Conservation (phyloP, 2,797 vertebrate genomes). For the Platyrinchus mystaceus region DNA sequence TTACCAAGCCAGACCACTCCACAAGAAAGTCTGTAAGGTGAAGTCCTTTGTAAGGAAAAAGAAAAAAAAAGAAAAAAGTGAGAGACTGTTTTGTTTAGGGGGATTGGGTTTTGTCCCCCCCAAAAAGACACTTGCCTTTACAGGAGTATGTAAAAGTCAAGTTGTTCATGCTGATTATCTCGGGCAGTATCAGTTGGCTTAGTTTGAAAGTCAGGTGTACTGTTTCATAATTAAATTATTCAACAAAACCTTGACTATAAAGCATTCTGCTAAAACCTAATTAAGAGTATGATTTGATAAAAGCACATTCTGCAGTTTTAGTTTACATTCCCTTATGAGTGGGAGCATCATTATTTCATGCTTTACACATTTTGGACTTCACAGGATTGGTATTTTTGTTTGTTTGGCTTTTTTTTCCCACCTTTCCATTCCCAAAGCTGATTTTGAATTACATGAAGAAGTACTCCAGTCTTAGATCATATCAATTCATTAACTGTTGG, state of each 20-base stretch:
- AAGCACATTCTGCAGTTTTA: conserved; percentile 45
- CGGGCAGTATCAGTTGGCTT: conserved; percentile 15
- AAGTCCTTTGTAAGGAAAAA: neutral
- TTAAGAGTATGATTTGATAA: conserved; percentile 65
- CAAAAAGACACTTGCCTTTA: neutral
- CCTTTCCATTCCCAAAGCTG: conserved; percentile 14
- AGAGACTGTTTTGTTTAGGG: accelerated
- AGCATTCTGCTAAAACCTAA: conserved; percentile 65
- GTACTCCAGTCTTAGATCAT: conserved; percentile 79
- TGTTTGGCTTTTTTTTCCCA: accelerated
- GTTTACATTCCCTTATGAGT: conserved; percentile 21
- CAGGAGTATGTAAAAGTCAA: neutral
- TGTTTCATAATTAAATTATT: conserved; percentile 70
- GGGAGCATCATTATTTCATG: neutral
- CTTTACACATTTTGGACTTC: conserved; percentile 10
- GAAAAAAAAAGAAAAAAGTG: too few species aligned
- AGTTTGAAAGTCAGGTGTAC: conserved; percentile 65
- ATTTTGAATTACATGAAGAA: conserved; percentile 78
- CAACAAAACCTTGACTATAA: conserved; percentile 46
- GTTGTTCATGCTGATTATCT: conserved; percentile 12
- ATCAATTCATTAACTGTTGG: conserved; percentile 85
- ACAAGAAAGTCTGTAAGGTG: neutral
- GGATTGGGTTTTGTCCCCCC: neutral
- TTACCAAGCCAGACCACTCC: neutral
- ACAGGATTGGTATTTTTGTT: neutral